These are phyloP conservation scores for Brienomyrus brachyistius DNA, from an alignment of 2,113 vertebrate species.

Conservation along the genomic window DNA sequence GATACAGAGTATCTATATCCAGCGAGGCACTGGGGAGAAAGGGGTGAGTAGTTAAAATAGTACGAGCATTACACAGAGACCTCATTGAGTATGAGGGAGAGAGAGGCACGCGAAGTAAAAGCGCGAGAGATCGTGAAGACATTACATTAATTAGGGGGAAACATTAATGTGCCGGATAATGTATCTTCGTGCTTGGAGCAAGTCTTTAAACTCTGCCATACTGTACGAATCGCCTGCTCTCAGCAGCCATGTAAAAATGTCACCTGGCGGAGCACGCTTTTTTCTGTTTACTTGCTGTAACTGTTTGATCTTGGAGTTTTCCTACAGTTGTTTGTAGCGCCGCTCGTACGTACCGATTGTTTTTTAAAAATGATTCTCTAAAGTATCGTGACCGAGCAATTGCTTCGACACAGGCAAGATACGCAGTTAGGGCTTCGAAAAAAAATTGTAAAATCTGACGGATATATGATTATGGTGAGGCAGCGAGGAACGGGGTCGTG, in stretches of 20 bases:
- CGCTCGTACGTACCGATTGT: neutral
- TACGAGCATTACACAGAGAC: slow-evolving; percentile 52
- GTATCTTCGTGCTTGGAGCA: neutral
- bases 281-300: neutral
- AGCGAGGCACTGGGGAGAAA: slow-evolving; percentile 55
- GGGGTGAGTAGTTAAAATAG: slow-evolving; percentile 70
- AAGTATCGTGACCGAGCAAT: neutral
- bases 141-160: too few relatives aligned
- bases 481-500: neutral
- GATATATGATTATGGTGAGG: neutral
- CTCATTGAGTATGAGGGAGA: slow-evolving; percentile 38
- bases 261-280: neutral
- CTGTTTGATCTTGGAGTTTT: neutral
- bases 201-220: neutral
- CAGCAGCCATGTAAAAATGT: neutral
- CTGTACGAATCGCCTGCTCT: neutral
- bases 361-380: neutral
- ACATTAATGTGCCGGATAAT: too few relatives aligned
- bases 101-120: slow-evolving; percentile 55
- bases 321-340: neutral
- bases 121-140: slow-evolving; percentile 25
- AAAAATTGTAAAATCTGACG: neutral
- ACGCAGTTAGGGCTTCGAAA: neutral
- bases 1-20: slow-evolving; percentile 67
- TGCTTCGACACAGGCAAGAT: neutral